Conservation (phyloP, 2,888 invertebrate genomes). For the Cyaniris semiargus region DNA sequence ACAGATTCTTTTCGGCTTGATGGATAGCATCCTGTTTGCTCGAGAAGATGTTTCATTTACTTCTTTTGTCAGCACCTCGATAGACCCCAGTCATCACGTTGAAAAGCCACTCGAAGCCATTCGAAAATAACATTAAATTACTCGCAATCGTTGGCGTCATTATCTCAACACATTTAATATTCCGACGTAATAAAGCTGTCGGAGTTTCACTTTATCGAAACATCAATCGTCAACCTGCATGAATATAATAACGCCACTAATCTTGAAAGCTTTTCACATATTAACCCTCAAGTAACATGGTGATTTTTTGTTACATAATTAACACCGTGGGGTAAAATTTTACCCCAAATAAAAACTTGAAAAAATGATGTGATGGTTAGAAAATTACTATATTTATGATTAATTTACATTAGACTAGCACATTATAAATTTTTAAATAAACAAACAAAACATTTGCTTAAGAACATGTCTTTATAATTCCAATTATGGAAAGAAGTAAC, state of each 20-base stretch:
- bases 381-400: too few species aligned
- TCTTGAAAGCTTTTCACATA: slow-evolving; percentile 19
- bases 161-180: slow-evolving; percentile 18
- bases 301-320: too few species aligned
- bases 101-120: not conserved
- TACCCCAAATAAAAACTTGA: too few species aligned
- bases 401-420: too few species aligned
- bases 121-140: slow-evolving; percentile 16
- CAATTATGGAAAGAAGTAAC: too few species aligned
- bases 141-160: not conserved
- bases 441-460: too few species aligned
- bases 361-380: too few species aligned
- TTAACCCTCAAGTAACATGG: too few species aligned
- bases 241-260: slow-evolving; percentile 10
- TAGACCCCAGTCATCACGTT: slow-evolving; percentile 1
- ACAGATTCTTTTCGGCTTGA: slow-evolving; percentile 62
- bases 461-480: too few species aligned
- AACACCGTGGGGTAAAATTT: too few species aligned
- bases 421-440: too few species aligned
- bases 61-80: slow-evolving; percentile 30
- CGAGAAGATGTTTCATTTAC: slow-evolving; percentile 38
- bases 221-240: slow-evolving; percentile 12
- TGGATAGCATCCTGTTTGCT: slow-evolving; percentile 45
- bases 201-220: slow-evolving; percentile 16
- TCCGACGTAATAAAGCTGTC: slow-evolving; percentile 14